These are phyloP conservation scores for Phalacrocorax aristotelis DNA, from an alignment of 2,113 vertebrate species.

Conservation along the genomic window DNA sequence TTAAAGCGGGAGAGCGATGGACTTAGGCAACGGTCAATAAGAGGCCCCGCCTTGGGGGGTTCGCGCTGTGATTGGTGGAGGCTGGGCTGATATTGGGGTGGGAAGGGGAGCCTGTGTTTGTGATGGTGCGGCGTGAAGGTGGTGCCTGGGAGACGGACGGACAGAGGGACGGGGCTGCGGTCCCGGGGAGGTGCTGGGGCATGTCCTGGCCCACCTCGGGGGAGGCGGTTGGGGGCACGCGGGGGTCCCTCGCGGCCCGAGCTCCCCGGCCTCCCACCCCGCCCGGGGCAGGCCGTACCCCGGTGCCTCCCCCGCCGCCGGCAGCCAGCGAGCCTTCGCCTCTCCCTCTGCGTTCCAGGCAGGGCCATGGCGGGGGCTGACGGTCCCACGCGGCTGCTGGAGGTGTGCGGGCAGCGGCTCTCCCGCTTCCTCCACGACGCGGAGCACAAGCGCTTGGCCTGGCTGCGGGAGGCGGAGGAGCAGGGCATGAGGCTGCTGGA, in stretches of 20 bases:
- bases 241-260: too few relatives aligned
- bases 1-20: fast-evolving
- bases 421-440: constrained; percentile 77
- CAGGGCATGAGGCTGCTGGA: constrained; percentile 88
- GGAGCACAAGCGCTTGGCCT: constrained; percentile 83
- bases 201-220: too few relatives aligned
- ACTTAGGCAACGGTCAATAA: fast-evolving
- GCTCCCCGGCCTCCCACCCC: too few relatives aligned
- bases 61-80: neutral
- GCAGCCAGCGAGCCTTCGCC: fast-evolving
- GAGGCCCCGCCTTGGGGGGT: fast-evolving
- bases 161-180: too few relatives aligned
- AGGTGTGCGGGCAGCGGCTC: constrained; percentile 80
- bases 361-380: constrained; percentile 59
- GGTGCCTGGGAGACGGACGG: too few relatives aligned
- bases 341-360: neutral
- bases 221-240: too few relatives aligned
- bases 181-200: too few relatives aligned
- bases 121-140: neutral
- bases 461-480: constrained; percentile 90
- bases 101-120: fast-evolving
- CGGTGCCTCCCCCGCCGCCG: too few relatives aligned
- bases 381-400: constrained; percentile 71
- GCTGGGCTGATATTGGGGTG: fast-evolving
- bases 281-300: too few relatives aligned